Percentiles rank a stretch among this genome's conserved stretches.
Conservation (phyloP, 2,797 vertebrate species). For the Clarias platycephalus region DNA sequence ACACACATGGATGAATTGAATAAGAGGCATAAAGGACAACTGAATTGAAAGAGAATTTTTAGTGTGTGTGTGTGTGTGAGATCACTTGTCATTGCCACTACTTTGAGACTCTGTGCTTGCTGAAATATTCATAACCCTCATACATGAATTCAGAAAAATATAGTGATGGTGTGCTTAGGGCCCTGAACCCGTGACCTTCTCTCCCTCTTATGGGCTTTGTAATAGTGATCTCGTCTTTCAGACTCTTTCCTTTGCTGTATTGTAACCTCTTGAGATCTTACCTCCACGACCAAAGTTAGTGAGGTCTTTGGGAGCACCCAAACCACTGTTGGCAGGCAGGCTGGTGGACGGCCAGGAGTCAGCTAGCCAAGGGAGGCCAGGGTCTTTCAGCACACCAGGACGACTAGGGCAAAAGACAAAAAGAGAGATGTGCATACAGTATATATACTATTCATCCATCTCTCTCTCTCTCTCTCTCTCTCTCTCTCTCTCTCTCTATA, state of each 20-base stretch:
- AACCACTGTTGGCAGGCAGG: conserved; percentile 91
- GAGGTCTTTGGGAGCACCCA: conserved; percentile 89
- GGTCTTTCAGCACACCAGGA: conserved; percentile 91
- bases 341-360: conserved; percentile 98
- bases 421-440: background rate
- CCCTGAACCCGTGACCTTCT: conserved; percentile 37
- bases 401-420: conserved; percentile 72
- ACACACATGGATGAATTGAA: conserved; percentile 61
- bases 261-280: conserved; percentile 58
- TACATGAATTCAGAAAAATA: conserved; percentile 42
- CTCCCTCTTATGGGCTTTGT: conserved; percentile 34
- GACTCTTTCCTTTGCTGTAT: conserved; percentile 48
- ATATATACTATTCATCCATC: too few species aligned
- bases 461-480: too few species aligned
- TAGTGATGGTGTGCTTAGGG: conserved; percentile 12
- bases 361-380: conserved; percentile 95
- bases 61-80: conserved; percentile 56
- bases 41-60: conserved; percentile 32
- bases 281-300: conserved; percentile 93
- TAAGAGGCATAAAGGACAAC: conserved; percentile 11
- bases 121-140: conserved; percentile 56
- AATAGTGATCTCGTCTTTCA: conserved; percentile 27
- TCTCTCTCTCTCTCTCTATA: too few species aligned
- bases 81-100: conserved; percentile 44
- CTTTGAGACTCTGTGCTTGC: conserved; percentile 33